Percentiles rank a stretch among this genome's conserved stretches.
These are phyloP conservation scores for Camarhynchus parvulus DNA, from an alignment of 2,113 vertebrate species.

Conservation along the genomic window DNA sequence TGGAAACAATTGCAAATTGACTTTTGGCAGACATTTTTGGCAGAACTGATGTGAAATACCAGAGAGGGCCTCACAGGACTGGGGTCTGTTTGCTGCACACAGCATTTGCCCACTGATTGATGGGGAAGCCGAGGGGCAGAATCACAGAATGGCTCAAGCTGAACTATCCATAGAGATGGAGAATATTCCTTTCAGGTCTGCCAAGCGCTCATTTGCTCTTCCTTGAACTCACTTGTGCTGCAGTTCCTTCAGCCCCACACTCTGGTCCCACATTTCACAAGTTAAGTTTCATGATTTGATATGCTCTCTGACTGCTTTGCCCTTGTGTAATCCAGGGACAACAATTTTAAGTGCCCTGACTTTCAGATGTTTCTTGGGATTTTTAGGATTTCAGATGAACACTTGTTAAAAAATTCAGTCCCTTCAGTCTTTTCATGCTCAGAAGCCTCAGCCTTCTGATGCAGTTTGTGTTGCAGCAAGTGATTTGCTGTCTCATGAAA, in stretches of 20 bases:
- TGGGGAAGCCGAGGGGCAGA: neutral
- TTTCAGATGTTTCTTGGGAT: neutral
- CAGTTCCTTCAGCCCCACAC: neutral
- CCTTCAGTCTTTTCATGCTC: neutral
- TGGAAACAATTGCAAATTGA: constrained; percentile 1
- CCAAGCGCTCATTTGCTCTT: neutral
- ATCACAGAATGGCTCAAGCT: neutral
- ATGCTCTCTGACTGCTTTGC: neutral
- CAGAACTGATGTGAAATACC: neutral
- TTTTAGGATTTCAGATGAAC: neutral
- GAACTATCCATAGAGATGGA: neutral
- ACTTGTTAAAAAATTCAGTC: neutral
- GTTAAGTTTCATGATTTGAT: neutral
- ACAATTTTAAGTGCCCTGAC: neutral
- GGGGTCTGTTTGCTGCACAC: neutral
- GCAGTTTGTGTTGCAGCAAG: neutral
- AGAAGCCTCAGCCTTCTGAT: neutral
- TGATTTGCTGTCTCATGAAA: neutral
- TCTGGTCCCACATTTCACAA: neutral
- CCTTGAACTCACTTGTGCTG: neutral
- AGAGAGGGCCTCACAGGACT: neutral
- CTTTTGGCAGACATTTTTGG: constrained; percentile 19
- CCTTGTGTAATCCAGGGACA: neutral
- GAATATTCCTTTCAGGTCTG: neutral
- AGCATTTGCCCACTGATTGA: rapidly evolving